A percentile compares a stretch with the other conserved stretches of the same genome.
Evolutionary conservation across 2,888 invertebrate species (phyloP).

Genomic region (Rotaria sp.): DNA sequence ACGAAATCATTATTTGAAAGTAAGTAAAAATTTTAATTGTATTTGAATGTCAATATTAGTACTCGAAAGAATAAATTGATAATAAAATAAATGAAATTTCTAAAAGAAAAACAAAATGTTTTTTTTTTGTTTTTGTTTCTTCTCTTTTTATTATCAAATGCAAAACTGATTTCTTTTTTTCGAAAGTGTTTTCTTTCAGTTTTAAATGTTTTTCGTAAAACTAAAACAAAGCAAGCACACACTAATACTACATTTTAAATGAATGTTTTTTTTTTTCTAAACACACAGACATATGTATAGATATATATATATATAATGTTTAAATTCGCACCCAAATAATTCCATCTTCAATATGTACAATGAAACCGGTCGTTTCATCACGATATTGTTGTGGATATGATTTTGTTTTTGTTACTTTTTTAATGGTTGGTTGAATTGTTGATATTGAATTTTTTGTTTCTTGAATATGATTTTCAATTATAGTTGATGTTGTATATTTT

Average conservation of each 20-base stretch:
- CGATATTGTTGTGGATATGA: not conserved
- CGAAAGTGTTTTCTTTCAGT: no score
- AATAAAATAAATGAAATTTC: no score
- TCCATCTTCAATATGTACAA: slow-evolving; percentile 22
- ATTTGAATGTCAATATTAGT: no score
- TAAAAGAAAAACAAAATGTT: no score
- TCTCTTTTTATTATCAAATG: not conserved
- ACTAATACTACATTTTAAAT: not conserved
- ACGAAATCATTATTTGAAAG: not conserved
- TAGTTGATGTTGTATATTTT: not conserved
- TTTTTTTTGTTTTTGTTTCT: no score
- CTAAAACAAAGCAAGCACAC: not conserved
- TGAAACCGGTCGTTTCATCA: slow-evolving; percentile 20
- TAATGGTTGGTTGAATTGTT: not conserved
- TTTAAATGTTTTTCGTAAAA: not conserved
- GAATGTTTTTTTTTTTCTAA: not conserved
- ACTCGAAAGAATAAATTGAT: no score
- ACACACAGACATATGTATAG: not conserved
- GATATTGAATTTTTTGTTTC: not conserved
- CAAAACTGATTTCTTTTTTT: no score
- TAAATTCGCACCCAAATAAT: slow-evolving; percentile 26
- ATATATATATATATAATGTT: not conserved
- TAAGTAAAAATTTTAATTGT: not conserved
- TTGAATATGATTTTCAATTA: not conserved
- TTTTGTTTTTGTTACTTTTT: not conserved